Evolutionary conservation across 2,797 vertebrate species (phyloP).

Genomic region (Eremophila alpestris): DNA sequence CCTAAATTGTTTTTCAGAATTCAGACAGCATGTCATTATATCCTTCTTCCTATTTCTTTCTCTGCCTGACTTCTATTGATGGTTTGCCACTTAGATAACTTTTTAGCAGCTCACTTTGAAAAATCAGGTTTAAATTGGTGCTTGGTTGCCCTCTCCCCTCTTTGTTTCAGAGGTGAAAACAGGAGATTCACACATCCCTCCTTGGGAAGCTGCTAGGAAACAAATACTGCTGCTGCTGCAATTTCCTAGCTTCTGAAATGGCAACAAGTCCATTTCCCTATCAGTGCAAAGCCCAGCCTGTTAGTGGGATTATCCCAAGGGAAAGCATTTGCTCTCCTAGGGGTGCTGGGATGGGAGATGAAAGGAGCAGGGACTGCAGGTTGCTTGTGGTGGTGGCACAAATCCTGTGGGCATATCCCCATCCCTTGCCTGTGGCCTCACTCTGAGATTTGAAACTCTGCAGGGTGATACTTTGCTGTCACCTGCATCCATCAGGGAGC

Average conservation of each 20-base stretch:
- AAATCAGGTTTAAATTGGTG: not conserved
- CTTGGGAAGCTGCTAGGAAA: not conserved
- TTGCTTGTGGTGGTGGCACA: not conserved
- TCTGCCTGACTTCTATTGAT: not conserved
- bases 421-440: not conserved
- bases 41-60: not conserved
- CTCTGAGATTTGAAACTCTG: not conserved
- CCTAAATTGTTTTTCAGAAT: not conserved
- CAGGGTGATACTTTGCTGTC: not conserved
- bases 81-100: not conserved
- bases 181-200: not conserved
- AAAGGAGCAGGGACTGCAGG: not conserved
- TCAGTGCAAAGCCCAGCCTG: not conserved
- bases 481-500: not conserved
- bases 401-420: rapidly evolving
- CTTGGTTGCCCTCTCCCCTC: not conserved
- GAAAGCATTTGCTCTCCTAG: not conserved
- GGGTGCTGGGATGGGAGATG: not conserved
- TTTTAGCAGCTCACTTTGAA: not conserved
- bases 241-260: not conserved
- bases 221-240: not conserved
- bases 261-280: not conserved
- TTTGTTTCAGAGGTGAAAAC: not conserved
- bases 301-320: not conserved
- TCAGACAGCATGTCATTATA: not conserved